Evolutionary conservation across 2,797 vertebrate genomes (phyloP).

Genomic region (Phataginus tricuspis): DNA sequence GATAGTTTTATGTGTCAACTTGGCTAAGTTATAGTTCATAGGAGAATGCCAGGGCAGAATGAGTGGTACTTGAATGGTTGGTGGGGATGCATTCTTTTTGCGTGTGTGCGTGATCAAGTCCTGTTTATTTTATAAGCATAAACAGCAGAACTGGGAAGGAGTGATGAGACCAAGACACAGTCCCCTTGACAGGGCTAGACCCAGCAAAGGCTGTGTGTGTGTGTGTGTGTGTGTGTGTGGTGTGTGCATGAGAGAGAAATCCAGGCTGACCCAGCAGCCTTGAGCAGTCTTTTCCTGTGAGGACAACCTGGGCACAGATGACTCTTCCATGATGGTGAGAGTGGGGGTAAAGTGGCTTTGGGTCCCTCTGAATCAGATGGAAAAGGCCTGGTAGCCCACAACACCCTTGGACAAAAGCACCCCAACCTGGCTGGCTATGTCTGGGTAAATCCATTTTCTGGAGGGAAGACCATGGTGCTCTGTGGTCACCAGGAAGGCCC

Average conservation of each 20-base stretch:
- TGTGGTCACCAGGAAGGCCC: not conserved
- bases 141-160: conserved; percentile 56
- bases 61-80: too few relatives aligned
- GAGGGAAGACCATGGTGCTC: not conserved
- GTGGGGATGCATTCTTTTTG: too few relatives aligned
- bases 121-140: conserved; percentile 76
- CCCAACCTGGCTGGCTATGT: not conserved
- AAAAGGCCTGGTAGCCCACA: not conserved
- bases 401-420: not conserved
- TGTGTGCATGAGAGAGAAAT: not conserved
- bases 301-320: not conserved
- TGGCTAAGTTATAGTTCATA: not conserved
- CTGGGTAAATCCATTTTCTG: not conserved
- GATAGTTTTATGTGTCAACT: not conserved
- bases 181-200: not conserved
- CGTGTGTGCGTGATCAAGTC: not conserved
- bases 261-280: conserved; percentile 57
- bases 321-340: not conserved
- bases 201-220: not conserved
- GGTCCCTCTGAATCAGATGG: not conserved
- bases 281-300: not conserved
- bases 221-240: not conserved
- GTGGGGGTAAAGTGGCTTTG: not conserved
- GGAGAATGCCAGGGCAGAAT: not conserved
- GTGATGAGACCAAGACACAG: conserved; percentile 28